These are phyloP conservation scores for Pyralis farinalis DNA, from an alignment of 2,888 invertebrate species.

Conservation along the genomic window DNA sequence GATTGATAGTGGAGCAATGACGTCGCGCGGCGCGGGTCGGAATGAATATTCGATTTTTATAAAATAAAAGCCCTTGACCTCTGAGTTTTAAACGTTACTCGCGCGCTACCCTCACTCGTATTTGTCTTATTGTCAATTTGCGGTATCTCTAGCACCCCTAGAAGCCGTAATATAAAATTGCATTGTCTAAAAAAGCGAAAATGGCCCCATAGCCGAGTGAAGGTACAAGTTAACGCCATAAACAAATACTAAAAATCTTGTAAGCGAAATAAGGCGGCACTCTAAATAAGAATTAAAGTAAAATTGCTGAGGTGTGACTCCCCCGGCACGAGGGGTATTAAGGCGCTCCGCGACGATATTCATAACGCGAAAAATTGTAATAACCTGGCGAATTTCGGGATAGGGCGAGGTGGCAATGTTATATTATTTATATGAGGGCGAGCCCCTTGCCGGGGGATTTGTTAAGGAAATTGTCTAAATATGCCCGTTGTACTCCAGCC, in stretches of 20 bases:
- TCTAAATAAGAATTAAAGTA: slow-evolving; percentile 80
- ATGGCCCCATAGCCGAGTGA: slow-evolving; percentile 55
- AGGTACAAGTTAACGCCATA: slow-evolving; percentile 65
- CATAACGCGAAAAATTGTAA: slow-evolving; percentile 81
- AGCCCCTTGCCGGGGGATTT: slow-evolving; percentile 51
- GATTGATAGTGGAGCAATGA: slow-evolving; percentile 75
- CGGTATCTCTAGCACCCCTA: slow-evolving; percentile 40
- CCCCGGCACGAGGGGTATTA: slow-evolving; percentile 50
- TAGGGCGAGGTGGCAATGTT: slow-evolving; percentile 53
- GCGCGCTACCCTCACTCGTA: slow-evolving; percentile 20
- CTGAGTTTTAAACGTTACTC: slow-evolving; percentile 17
- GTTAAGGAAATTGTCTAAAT: slow-evolving; percentile 74
- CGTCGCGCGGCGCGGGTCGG: slow-evolving; percentile 45
- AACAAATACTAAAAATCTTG: slow-evolving; percentile 80
- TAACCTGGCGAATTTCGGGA: slow-evolving; percentile 68
- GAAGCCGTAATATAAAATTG: slow-evolving; percentile 52
- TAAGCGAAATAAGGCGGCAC: slow-evolving; percentile 76
- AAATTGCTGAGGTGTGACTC: slow-evolving; percentile 77
- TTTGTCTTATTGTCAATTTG: slow-evolving; percentile 50
- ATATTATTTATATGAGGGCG: slow-evolving; percentile 61
- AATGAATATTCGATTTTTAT: slow-evolving; percentile 56
- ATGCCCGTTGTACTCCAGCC: slow-evolving; percentile 43
- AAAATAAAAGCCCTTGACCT: slow-evolving; percentile 71
- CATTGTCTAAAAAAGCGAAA: slow-evolving; percentile 59
- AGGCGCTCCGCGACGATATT: slow-evolving; percentile 68